phyloP scores from a whole-genome alignment of 2,888 invertebrate species.

The Chrysodeixis includens region DNA sequence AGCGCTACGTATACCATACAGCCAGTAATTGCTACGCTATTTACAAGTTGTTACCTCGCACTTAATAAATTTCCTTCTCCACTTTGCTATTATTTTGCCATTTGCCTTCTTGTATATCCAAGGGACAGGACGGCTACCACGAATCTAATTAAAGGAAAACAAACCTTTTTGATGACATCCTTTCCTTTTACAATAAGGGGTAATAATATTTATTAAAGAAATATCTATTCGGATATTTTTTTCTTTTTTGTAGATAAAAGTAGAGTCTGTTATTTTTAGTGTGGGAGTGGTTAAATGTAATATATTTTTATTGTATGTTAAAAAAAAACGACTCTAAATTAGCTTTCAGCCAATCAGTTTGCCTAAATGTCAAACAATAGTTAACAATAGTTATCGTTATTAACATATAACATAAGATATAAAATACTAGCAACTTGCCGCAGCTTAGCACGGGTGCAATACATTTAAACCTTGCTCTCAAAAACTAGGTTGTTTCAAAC shows the following conservation, averaged over 20 bases:
- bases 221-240: not conserved
- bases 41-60: constrained; percentile 15
- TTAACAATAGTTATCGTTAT: too few relatives aligned
- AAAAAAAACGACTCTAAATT: not conserved
- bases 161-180: constrained; percentile 7
- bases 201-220: not conserved
- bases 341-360: too few relatives aligned
- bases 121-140: constrained; percentile 4
- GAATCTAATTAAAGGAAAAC: constrained; percentile 8
- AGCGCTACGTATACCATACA: constrained; percentile 36
- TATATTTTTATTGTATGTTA: not conserved
- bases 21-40: constrained; percentile 42
- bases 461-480: too few relatives aligned
- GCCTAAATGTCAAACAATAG: too few relatives aligned
- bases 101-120: constrained; percentile 4
- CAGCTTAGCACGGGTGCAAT: too few relatives aligned
- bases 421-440: too few relatives aligned
- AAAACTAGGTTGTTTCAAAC: too few relatives aligned
- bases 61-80: not conserved
- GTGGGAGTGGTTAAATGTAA: not conserved
- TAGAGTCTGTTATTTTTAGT: not conserved
- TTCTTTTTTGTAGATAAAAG: not conserved
- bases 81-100: constrained; percentile 6
- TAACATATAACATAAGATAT: too few relatives aligned
- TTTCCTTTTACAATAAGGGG: not conserved